Percentiles rank a stretch among this genome's conserved stretches.
Conservation (phyloP, 2,888 invertebrate species). For the Brassicogethes aeneus region DNA sequence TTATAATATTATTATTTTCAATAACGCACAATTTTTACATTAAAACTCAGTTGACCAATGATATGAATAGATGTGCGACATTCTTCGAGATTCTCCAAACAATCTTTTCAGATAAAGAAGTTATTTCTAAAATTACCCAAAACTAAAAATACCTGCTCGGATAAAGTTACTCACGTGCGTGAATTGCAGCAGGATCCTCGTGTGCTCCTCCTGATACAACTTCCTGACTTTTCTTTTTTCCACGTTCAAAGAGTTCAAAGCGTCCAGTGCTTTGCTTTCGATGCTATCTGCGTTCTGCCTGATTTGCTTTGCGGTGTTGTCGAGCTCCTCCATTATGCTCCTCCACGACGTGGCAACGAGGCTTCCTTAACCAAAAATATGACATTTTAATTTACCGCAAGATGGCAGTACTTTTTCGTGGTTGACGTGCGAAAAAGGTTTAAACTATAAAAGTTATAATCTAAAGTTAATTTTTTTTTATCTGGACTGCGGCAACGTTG, state of each 20-base stretch:
- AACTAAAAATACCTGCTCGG: constrained; percentile 4
- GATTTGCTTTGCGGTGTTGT: constrained; percentile 73
- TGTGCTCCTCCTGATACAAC: constrained; percentile 81
- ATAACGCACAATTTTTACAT: too few relatives aligned
- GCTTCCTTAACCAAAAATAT: constrained; percentile 43
- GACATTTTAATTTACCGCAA: too few relatives aligned
- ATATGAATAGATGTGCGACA: too few relatives aligned
- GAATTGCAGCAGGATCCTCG: constrained; percentile 71
- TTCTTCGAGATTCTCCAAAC: too few relatives aligned
- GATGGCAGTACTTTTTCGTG: too few relatives aligned
- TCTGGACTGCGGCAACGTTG: too few relatives aligned
- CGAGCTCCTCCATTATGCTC: constrained; percentile 82
- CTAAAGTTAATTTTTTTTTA: too few relatives aligned
- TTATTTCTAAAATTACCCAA: background rate
- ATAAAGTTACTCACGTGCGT: constrained; percentile 57
- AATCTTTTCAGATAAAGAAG: too few relatives aligned
- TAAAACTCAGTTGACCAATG: too few relatives aligned
- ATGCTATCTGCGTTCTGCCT: constrained; percentile 79
- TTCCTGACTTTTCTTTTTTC: constrained; percentile 84
- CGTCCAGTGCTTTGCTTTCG: constrained; percentile 73
- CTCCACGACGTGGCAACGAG: constrained; percentile 68
- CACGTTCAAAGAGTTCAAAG: constrained; percentile 68
- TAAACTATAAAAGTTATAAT: too few relatives aligned
- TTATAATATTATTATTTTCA: too few relatives aligned
- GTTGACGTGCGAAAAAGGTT: too few relatives aligned